These are phyloP conservation scores for Dynastes hyllus DNA, from an alignment of 2,888 invertebrate genomes.

Conservation along the genomic window DNA sequence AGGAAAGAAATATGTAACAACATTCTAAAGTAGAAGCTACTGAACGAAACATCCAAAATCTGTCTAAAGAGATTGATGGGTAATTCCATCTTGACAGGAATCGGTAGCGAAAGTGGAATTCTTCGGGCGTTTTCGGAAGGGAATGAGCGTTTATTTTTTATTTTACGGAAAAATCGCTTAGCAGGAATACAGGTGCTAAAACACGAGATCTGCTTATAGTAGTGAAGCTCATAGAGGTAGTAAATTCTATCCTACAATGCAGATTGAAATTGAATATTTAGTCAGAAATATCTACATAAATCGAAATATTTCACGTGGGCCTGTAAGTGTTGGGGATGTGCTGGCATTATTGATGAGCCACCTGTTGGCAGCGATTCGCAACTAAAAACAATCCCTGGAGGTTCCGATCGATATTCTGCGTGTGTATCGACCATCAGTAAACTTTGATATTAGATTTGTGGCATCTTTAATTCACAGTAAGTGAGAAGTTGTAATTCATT, in stretches of 20 bases:
- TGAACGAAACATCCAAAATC: too few relatives aligned
- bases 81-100: too few relatives aligned
- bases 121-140: too few relatives aligned
- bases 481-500: constrained; percentile 37
- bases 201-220: too few relatives aligned
- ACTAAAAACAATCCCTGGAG: constrained; percentile 46
- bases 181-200: too few relatives aligned
- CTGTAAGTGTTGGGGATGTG: constrained; percentile 36
- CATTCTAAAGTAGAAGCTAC: too few relatives aligned
- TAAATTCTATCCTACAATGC: constrained; percentile 4
- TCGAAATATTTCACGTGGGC: constrained; percentile 42
- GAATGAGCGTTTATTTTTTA: too few relatives aligned
- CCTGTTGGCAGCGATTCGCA: constrained; percentile 49
- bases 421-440: constrained; percentile 28
- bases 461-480: constrained; percentile 33
- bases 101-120: too few relatives aligned
- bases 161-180: too few relatives aligned
- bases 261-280: constrained; percentile 30
- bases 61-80: too few relatives aligned
- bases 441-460: constrained; percentile 49
- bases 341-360: constrained; percentile 53
- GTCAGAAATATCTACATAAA: constrained; percentile 19
- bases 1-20: too few relatives aligned
- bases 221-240: too few relatives aligned
- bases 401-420: constrained; percentile 48